Base-by-base conservation (phyloP, 2,888 invertebrate genomes). In the Drosophila melanosoma region DNA sequence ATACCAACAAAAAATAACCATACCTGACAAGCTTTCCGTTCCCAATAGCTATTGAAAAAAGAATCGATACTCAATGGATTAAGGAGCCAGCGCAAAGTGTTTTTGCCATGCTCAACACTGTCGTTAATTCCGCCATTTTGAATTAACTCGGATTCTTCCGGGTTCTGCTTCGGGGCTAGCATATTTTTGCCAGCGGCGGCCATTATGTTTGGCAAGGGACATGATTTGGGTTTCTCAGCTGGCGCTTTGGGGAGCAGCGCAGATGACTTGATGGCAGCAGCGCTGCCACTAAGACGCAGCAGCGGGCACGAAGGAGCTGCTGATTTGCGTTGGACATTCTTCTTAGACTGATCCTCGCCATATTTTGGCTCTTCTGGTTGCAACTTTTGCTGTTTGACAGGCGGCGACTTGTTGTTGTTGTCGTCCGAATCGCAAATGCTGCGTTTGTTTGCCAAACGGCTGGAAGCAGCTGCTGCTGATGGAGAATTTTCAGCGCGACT, bases 1-100 rank as follows among this genome's bases (percentile, higher is more conserved):
- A 3, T 29, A 5, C 7, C 35, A 35, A 17, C 15, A 36, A n/a
- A 38, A 10, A 38, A n/a, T 17, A 29, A 15, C 15, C 52, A 15
- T 11, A 53, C 53, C 7, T 12, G 38, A 38, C 98, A 92, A 0
- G 97, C 96, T 77, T 95, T 95, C 76, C 95, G 95, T 92, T 99
- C 98, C 98, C 98, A 99, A 73, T 95, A 94, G n/a, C 94, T 92
- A 0, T 93, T 93, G 61, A 96, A 95, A 90, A 97, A 97, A 23
- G 94, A 93, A 0, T 95, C 93, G 0, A 94, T 88, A 3, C 93
- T 91, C 4, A 96, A 93, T 0, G 97, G 97, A 83, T 95, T 94
- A 20, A 97, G 94, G 81, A 98, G 93, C 96, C 96, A 96, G 79
- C 95, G 94, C 79, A 97, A 96, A 7, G 95, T 92, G 82, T 95